Conservation (phyloP, 37 sponge, comb jelly and placozoan species). For the Petrosia ficiformis region DNA sequence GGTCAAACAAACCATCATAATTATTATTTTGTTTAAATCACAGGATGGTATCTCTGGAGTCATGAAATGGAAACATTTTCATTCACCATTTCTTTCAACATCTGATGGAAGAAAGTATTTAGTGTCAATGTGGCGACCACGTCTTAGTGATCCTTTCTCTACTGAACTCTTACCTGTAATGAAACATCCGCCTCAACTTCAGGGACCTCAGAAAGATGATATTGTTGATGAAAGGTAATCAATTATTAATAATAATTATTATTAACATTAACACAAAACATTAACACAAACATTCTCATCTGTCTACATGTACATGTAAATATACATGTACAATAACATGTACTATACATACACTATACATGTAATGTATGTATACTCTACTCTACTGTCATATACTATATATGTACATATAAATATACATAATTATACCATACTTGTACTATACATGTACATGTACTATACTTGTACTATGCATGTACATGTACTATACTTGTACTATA, state of each 20-base stretch:
- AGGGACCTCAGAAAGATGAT: conserved; percentile 27
- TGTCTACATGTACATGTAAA: no score
- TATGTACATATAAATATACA: no score
- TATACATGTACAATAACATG: no score
- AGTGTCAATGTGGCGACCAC: neutral
- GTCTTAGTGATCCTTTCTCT: conserved; percentile 27
- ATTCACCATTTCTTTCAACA: conserved; percentile 29
- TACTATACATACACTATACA: no score
- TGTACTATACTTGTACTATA: no score
- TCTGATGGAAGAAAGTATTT: conserved; percentile 4
- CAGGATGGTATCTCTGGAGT: conserved; percentile 57
- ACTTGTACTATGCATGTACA: no score
- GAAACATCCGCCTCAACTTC: conserved; percentile 2
- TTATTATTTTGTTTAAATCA: neutral
- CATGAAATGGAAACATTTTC: conserved; percentile 66
- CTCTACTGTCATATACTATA: no score
- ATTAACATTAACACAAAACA: no score
- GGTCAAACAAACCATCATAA: neutral
- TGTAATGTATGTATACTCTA: no score
- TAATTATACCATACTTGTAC: no score
- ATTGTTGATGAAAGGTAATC: neutral
- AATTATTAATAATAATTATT: neutral
- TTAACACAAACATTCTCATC: no score
- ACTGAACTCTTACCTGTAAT: conserved; percentile 16
- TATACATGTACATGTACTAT: no score